Percentiles rank a stretch among this genome's conserved stretches.
Conservation (phyloP, 2,888 invertebrate species). For the Ophion slaviceki region DNA sequence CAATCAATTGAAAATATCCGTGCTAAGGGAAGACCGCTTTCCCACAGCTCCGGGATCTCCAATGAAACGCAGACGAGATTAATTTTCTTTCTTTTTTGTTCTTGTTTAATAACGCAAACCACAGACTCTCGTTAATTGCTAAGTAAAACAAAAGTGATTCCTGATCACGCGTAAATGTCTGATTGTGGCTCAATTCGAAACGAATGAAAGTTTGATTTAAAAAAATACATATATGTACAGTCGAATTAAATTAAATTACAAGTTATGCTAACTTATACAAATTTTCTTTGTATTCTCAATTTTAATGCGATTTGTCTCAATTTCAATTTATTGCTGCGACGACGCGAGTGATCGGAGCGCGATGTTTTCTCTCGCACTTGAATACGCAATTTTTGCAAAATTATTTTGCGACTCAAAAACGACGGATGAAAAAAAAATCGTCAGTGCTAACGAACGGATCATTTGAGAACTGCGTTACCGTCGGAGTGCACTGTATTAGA, state of each 20-base stretch:
- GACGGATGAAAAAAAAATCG: background rate
- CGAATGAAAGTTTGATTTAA: background rate
- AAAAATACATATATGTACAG: conserved; percentile 4
- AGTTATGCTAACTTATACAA: background rate
- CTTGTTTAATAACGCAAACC: conserved; percentile 7
- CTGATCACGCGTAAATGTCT: background rate
- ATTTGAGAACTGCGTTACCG: conserved; percentile 5
- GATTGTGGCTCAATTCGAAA: background rate
- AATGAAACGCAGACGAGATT: conserved; percentile 22
- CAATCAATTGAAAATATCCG: conserved; percentile 50
- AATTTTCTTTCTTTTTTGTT: conserved; percentile 6
- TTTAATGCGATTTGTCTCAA: conserved; percentile 2
- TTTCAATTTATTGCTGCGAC: background rate
- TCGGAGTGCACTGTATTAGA: background rate
- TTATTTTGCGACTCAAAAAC: background rate
- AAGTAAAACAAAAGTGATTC: background rate
- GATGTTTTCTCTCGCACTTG: background rate
- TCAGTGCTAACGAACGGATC: background rate
- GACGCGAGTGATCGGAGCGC: background rate
- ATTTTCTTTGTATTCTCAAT: background rate
- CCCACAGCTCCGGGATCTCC: conserved; percentile 63
- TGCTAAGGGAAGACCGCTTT: conserved; percentile 72
- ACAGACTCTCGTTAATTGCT: background rate
- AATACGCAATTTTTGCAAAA: background rate
- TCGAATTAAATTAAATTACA: conserved; percentile 1